phyloP scores from a whole-genome alignment of 2,797 vertebrate genomes.

The Eulemur albifrons region DNA sequence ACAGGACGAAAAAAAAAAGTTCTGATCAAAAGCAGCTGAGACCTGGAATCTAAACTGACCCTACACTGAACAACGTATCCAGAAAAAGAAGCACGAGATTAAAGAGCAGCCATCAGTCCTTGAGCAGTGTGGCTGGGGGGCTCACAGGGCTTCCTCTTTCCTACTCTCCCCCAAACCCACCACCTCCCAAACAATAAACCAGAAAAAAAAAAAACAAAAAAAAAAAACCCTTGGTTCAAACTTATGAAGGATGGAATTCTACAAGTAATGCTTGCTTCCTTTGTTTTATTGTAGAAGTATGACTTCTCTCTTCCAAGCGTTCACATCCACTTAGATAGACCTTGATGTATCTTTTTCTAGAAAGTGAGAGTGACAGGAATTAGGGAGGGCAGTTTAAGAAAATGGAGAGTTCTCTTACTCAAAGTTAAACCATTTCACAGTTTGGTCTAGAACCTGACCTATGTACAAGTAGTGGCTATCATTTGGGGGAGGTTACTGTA shows the following conservation, averaged over 20 bases:
- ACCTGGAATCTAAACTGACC: slow-evolving; percentile 65
- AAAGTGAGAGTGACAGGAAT: not conserved
- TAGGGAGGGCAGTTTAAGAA: not conserved
- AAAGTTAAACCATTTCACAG: not conserved
- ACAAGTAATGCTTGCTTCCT: not conserved
- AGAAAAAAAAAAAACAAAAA: not conserved
- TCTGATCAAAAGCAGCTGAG: slow-evolving; percentile 73
- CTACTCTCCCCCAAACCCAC: too few relatives aligned
- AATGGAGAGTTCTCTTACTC: not conserved
- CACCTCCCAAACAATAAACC: not conserved
- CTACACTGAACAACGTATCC: not conserved
- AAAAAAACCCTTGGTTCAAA: not conserved
- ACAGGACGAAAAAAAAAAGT: not conserved
- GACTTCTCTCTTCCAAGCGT: not conserved
- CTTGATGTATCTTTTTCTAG: not conserved
- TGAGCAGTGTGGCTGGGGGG: not conserved
- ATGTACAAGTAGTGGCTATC: not conserved
- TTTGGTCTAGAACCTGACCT: not conserved
- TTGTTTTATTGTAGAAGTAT: not conserved
- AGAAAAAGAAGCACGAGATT: not conserved
- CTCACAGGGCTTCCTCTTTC: not conserved
- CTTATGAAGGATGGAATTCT: not conserved
- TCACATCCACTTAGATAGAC: not conserved
- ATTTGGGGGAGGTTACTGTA: not conserved
- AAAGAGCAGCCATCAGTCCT: not conserved